Percentiles rank a stretch among this genome's conserved stretches.
phyloP scores from a whole-genome alignment of 2,797 vertebrate species.

The Phalanger gymnotis region DNA sequence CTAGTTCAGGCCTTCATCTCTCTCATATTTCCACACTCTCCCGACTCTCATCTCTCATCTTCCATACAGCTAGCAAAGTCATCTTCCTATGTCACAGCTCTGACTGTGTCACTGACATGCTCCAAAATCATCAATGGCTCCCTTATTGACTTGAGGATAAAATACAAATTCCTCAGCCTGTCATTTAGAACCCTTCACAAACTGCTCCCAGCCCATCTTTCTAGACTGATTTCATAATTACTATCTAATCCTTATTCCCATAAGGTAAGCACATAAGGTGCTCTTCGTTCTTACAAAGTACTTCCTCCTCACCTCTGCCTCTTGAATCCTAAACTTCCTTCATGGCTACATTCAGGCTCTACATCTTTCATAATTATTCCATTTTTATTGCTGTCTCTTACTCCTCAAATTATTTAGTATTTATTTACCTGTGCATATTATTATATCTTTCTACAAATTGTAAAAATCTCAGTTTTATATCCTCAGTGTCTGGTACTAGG shows the following conservation, averaged over 20 bases:
- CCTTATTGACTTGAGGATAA: too few relatives aligned
- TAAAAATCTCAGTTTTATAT: not conserved
- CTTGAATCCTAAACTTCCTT: not conserved
- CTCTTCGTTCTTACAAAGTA: not conserved
- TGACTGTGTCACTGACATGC: too few relatives aligned
- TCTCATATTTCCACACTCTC: too few relatives aligned
- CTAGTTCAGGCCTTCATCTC: too few relatives aligned
- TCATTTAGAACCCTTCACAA: too few relatives aligned
- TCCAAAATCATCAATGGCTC: too few relatives aligned
- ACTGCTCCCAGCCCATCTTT: too few relatives aligned
- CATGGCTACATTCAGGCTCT: not conserved
- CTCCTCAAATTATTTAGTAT: not conserved
- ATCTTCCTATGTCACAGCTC: too few relatives aligned
- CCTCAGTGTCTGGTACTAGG: not conserved
- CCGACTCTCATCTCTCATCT: too few relatives aligned
- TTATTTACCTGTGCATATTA: too few relatives aligned
- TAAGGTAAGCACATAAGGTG: not conserved
- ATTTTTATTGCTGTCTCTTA: not conserved
- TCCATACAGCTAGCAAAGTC: too few relatives aligned
- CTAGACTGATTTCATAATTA: not conserved
- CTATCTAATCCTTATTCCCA: not conserved
- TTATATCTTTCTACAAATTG: not conserved
- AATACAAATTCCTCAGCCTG: too few relatives aligned
- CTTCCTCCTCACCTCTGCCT: not conserved
- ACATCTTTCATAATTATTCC: not conserved